Evolutionary conservation across 2,888 invertebrate species (phyloP), one percentile per base, ranked within the genome.

Genomic region (Pardosa pseudoannulata): DNA sequence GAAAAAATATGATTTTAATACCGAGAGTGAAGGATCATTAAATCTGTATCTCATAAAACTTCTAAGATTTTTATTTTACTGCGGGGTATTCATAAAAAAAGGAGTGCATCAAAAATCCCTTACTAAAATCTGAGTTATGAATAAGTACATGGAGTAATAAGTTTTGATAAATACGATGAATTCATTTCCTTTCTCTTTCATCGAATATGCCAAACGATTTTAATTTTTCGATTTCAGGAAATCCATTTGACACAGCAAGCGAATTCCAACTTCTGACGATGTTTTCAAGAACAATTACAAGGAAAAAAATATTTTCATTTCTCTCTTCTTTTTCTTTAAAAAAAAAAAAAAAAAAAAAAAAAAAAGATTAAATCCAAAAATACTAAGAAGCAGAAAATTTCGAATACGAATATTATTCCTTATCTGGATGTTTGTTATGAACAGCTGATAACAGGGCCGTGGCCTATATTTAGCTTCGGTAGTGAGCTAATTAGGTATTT

Each of bases 41-140:
- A 85, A 85, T 85, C 78, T 78, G 83, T 85, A 85, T 85, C 83
- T 85, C 83, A 85, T 85, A 78, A 85, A 85, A 85, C 67, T 85
- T 78, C 46, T 62, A 78, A 65, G 78, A 78, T 78, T 78, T 83
- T 76, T 76, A 72, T 64, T 78, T 75, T 82, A 46, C 73, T 13
- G 23, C 27, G 32, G 41, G 39, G 28, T 70, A 82, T 82, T 76
- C 73, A 73, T 72, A 68, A 71, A 67, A 74, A 80, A 80, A n/a
- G 65, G 36, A n/a, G 32, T 39, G 65, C 31, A 85, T 85, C 83
- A 85, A 85, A 85, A 85, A 85, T 85, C 83, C 65, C 83, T 85
- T 85, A 85, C 73, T 79, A 85, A 85, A 56, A 75, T 62, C 73
- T 85, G 68, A 78, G 83, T 78, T 78, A 85, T 85, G 83, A 85